Evolutionary conservation across 2,888 invertebrate species (phyloP).

Genomic region (Calameuta filiformis): DNA sequence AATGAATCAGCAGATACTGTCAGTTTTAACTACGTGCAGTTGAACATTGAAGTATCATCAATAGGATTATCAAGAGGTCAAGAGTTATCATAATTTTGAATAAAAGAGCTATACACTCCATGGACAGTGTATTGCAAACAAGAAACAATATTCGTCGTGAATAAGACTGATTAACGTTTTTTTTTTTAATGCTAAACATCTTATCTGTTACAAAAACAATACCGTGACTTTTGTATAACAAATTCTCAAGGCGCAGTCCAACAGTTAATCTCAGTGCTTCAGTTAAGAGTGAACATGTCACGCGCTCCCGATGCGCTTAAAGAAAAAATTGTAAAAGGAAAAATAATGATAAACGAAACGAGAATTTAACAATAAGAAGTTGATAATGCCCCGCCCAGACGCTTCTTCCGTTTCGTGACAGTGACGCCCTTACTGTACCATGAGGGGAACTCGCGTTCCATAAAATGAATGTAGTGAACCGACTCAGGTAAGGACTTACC

Average conservation of each 20-base stretch:
- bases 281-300: not conserved
- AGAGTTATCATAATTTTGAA: not conserved
- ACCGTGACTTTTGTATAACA: not conserved
- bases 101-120: not conserved
- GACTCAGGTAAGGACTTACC: slow-evolving; percentile 31
- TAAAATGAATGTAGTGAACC: slow-evolving; percentile 10
- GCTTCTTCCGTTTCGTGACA: slow-evolving; percentile 5
- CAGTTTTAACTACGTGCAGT: not conserved
- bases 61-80: not conserved
- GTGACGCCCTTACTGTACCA: not conserved
- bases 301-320: not conserved
- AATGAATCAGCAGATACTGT: not conserved
- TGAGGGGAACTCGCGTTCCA: not conserved
- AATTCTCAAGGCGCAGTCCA: not conserved
- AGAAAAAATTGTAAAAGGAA: not conserved
- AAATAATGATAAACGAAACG: not conserved
- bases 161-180: not conserved
- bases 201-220: not conserved
- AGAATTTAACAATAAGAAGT: not conserved
- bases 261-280: not conserved
- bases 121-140: not conserved
- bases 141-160: not conserved
- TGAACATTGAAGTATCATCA: not conserved
- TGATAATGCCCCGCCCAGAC: not conserved
- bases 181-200: not conserved